Evolutionary conservation across 2,888 invertebrate genomes (phyloP), one percentile per base, ranked within the genome.

Genomic region (Malachius bipustulatus): DNA sequence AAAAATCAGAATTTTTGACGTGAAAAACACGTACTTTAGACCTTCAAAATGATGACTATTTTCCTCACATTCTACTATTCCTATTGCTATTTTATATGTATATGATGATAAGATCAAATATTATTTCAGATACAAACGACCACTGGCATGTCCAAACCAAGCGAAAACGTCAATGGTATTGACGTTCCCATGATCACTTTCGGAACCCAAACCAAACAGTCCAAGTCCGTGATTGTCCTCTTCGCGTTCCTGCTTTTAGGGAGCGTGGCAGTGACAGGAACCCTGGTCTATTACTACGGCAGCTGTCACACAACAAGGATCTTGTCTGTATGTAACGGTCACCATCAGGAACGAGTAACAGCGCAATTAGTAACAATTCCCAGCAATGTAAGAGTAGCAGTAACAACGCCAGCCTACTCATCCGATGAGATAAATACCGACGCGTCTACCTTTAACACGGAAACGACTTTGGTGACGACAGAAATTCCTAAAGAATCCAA

Each of bases 271-370:
- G 75, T 75, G 28, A 81, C 81, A 2, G 80, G 81, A 4, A 69
- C 84, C 16, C 62, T 84, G 45, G 82, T 83, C 12, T 82, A 83
- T 57, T 80, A 81, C 58, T 76, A 82, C 48, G 75, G 79, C 10
- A 73, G 78, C 0, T 80, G 79, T 47, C 69, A 72, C 2, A 63
- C 67, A 34, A 62, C 67, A 28, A 67, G 44, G 57, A 64, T 39
- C 50, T 65, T 45, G n/a, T n/a, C n/a, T n/a, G n/a, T n/a, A n/a
- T 2, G 65, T 66, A n/a, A 65, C n/a, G 6, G 6, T n/a, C 24
- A 19, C n/a, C 24, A 8, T 8, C 24, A 6, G n/a, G 24, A 19
- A 19, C 6, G 6, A 19, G n/a, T n/a, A 6, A 19, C 6, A 19
- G 24, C 6, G 6, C 24, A 19, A n/a, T n/a, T n/a, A n/a, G n/a